Base-by-base conservation (phyloP, 2,797 vertebrate genomes). In the Anguilla megastoma region DNA sequence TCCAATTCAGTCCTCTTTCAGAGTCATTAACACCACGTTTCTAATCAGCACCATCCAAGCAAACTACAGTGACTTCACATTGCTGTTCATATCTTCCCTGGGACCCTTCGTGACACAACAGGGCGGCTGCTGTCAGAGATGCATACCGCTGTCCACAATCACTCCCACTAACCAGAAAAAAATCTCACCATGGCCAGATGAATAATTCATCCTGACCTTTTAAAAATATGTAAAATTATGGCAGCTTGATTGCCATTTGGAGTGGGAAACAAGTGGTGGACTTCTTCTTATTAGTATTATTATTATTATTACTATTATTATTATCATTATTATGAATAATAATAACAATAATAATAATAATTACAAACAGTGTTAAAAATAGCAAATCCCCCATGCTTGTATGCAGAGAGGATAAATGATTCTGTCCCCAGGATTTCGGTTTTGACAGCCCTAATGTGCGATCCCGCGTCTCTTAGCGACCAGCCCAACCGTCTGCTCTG, bases 201-300 rank as follows among this genome's bases (percentile, higher is more conserved):
- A 85, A 88, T 88, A 88, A 88, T 88, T 88, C 84, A 88, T 85
- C 27, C 16, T 90, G 88, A 89, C 92, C 92, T 92, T 92, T 79
- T 90, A 84, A 89, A 92, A 92, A 92, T 86, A 89, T 90, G 90
- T 91, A 88, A 89, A 92, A 92, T 90, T 90, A 90, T 90, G 89
- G 90, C 88, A 79, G 87, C 69, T 71, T 54, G 87, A 66, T 88
- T 85, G 50, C 69, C 84, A 66, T 85, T 63, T 85, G 83, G 66
- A 69, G 84, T 85, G 66, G 63, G 82, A 88, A 85, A 63, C 63
- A 88, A 74, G 63, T 24, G 2, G 50, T 56, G 41, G 33, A 41
- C 74, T 18, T 14, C 21, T 5, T 63, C 21, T 63, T 24, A 24
- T 60, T 60, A 60, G 21, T 60, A 60, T 60, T 60, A 63, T 63